These are phyloP conservation scores for Cephalopholis sonnerati DNA, from an alignment of 2,113 vertebrate species.

Conservation along the genomic window DNA sequence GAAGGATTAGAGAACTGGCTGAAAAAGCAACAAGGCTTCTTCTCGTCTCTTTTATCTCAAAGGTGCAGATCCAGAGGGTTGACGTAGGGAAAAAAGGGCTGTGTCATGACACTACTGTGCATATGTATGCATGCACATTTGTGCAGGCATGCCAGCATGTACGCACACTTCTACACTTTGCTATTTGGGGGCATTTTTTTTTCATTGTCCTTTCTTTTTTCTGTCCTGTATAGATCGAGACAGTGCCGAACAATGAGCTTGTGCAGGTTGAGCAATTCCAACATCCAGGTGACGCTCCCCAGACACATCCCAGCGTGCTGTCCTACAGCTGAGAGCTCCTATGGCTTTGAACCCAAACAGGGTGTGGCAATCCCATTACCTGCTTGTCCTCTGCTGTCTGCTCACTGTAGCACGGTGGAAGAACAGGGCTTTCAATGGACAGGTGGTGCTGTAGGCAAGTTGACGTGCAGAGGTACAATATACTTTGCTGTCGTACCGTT, in stretches of 20 bases:
- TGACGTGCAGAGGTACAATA: slow-evolving; percentile 57
- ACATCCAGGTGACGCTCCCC: slow-evolving; percentile 63
- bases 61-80: slow-evolving; percentile 60
- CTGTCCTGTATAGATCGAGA: slow-evolving; percentile 36
- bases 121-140: slow-evolving; percentile 8
- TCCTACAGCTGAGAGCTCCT: slow-evolving; percentile 65
- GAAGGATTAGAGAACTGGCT: slow-evolving; percentile 54
- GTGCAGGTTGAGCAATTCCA: slow-evolving; percentile 55
- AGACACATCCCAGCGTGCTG: slow-evolving; percentile 57
- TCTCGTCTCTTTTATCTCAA: slow-evolving; percentile 70
- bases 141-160: background rate
- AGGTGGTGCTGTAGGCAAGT: slow-evolving; percentile 65
- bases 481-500: slow-evolving; percentile 40
- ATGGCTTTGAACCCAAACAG: slow-evolving; percentile 65
- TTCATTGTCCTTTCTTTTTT: slow-evolving; percentile 25
- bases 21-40: slow-evolving; percentile 55
- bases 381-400: slow-evolving; percentile 73
- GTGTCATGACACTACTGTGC: slow-evolving; percentile 42
- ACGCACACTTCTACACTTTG: background rate
- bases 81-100: slow-evolving; percentile 36
- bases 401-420: slow-evolving; percentile 35
- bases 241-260: slow-evolving; percentile 56
- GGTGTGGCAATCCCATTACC: slow-evolving; percentile 80
- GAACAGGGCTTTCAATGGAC: slow-evolving; percentile 62
- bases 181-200: background rate